Base-by-base conservation (phyloP, 2,888 invertebrate genomes). In the Oligia fasciuncula region DNA sequence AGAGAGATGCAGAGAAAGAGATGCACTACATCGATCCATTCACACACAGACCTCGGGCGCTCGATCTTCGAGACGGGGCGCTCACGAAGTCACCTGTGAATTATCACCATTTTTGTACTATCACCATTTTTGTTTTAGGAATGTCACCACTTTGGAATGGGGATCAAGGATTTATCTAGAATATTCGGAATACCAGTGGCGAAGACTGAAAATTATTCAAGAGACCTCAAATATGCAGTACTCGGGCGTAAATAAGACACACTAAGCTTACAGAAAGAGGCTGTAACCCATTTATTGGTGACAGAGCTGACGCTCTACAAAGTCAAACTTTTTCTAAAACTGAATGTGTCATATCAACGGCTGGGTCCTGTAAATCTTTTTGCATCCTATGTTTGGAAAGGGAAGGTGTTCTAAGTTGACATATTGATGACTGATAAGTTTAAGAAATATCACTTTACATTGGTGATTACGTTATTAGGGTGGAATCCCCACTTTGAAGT, bases 41-140 rank as follows among this genome's bases (percentile, higher is more conserved):
- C 95, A 94, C 96, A 95, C 95, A 96, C 96, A 95, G 95, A 96
- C 97, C 96, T 96, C 94, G 88, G 88, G 90, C 89, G 85, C 91
- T 93, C 92, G 94, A 95, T 94, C 95, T 91, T 93, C 94, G 95
- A 93, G 95, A 94, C 89, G 95, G 93, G 84, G 95, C 95, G 91
- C 94, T 96, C 96, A 96, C 95, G 96, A 96, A 96, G 96, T 97
- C 96, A 96, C 96, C 96, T 97, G 96, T 93, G 96, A 96, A 96
- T 95, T 60, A 88, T 94, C 92, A 93, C 91, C 93, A 93, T 92
- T 91, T 93, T 79, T 90, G 93, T 90, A 93, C 93, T 90, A 66
- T 73, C 51, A 70, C 60, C 46, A 80, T 69, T 80, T 71, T 54
- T 63, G 0, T 35, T 63, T 29, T 63, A 17, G 62, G 29, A 35